Evolutionary conservation across 2,113 vertebrate genomes (phyloP), one percentile per base, ranked within the genome.

Genomic region (Neopipo cinnamomea): DNA sequence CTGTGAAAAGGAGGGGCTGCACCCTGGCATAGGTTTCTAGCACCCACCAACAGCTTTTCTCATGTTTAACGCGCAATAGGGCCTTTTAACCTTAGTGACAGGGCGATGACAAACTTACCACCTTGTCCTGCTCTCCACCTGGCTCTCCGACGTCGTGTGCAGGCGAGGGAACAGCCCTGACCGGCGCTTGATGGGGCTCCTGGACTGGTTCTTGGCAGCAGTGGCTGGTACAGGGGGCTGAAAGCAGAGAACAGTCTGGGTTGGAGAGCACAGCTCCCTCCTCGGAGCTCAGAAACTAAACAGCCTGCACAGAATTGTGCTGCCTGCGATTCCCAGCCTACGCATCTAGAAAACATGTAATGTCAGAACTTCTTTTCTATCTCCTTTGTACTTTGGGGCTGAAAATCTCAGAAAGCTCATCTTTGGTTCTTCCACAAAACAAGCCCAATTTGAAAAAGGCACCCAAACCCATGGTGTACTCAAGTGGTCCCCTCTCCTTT

Each of bases 81-180:
- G 6, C 31, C 1, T 59, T 65, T 46, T 30, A 37, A 41, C 61
- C 53, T 15, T 1, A 27, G 75, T 3, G 13, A 23, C 37, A 9
- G 52, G n/a, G n/a, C 0, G 1, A 24, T 61, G 31, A 6, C 15
- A 44, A 11, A 93, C 88, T 96, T 33, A 99, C 99, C 99, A 98
- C 95, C 99, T 97, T 1, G 95, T 96, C 96, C 98, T 98, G 96
- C 97, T 97, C 62, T 99, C 99, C 0, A 91, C 96, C 88, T 98
- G 99, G 80, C 98, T 98, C 94, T 99, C 99, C 0, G 99, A 97
- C 5, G 98, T 98, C 0, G 99, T 99, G 97, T 99, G 98, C 94
- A 99, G 98, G 30, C 99, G 98, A 20, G 99, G 99, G 67, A 99
- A 99, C 49, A 99, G 97, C 42, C 98, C 99, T 0, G 99, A 99